These are phyloP conservation scores for Molorchus minor DNA, from an alignment of 2,888 invertebrate species.

Conservation along the genomic window DNA sequence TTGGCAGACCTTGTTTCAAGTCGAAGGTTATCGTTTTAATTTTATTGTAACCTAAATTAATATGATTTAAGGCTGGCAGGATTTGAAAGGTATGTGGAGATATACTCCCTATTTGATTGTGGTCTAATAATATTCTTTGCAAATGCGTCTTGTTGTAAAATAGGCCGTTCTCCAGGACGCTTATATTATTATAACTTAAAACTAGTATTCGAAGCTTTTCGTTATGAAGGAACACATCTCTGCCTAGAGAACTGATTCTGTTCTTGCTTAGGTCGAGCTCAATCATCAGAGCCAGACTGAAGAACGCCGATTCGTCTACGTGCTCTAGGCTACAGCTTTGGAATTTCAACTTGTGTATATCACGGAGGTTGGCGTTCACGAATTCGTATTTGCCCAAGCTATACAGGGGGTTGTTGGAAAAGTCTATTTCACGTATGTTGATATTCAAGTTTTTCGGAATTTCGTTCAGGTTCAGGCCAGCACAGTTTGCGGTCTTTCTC, in stretches of 20 bases:
- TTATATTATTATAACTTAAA: conserved; percentile 79
- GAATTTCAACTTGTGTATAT: conserved; percentile 83
- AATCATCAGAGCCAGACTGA: conserved; percentile 78
- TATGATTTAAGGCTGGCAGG: conserved; percentile 70
- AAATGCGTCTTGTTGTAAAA: conserved; percentile 79
- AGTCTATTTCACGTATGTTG: conserved; percentile 77
- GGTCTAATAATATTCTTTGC: conserved; percentile 79
- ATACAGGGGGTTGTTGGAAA: conserved; percentile 75
- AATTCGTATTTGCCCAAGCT: conserved; percentile 76
- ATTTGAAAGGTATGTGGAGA: conserved; percentile 68
- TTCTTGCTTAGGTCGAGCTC: conserved; percentile 86
- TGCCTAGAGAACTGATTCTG: conserved; percentile 70
- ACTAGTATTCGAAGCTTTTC: conserved; percentile 75
- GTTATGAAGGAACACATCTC: conserved; percentile 77
- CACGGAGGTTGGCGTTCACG: conserved; percentile 73
- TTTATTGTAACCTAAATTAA: conserved; percentile 79
- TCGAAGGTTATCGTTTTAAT: conserved; percentile 72
- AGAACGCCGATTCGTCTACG: conserved; percentile 80
- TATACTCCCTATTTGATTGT: conserved; percentile 77
- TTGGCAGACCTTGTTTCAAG: conserved; percentile 72
- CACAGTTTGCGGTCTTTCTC: conserved; percentile 85
- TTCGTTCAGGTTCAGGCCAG: conserved; percentile 64
- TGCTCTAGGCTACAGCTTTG: conserved; percentile 77
- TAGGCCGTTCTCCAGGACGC: conserved; percentile 76
- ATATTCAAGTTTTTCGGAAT: conserved; percentile 79